These are phyloP conservation scores for Microhierax caerulescens DNA, from an alignment of 2,797 vertebrate genomes.

Conservation along the genomic window DNA sequence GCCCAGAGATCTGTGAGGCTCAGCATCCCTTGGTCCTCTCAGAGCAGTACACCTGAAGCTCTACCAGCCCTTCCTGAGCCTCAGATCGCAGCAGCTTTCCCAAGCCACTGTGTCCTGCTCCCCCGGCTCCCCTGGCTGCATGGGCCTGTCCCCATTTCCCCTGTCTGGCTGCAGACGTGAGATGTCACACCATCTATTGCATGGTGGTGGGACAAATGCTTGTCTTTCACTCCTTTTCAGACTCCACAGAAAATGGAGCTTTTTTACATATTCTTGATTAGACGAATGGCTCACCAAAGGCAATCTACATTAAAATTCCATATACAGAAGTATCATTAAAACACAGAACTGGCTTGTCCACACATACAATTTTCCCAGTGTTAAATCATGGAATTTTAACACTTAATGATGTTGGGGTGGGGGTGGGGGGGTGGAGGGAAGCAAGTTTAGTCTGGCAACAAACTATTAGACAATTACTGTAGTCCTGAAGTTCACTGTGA, in stretches of 20 bases:
- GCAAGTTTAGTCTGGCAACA: not conserved
- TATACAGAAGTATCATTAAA: slow-evolving; percentile 7
- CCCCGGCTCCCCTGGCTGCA: not conserved
- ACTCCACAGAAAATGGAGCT: not conserved
- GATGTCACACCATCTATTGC: not conserved
- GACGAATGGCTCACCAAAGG: not conserved
- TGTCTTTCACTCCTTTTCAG: not conserved
- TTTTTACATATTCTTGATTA: slow-evolving; percentile 9
- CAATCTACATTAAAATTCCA: slow-evolving; percentile 48
- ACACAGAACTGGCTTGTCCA: not conserved
- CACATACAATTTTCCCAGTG: not conserved
- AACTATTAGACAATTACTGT: not conserved
- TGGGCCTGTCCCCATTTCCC: accelerated
- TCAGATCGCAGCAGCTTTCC: not conserved
- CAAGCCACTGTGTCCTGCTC: not conserved
- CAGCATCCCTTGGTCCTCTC: not conserved
- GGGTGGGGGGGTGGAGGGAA: no score
- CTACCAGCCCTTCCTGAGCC: not conserved
- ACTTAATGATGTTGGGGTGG: not conserved
- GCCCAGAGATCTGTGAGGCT: not conserved
- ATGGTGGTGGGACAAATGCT: not conserved
- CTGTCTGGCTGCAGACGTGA: not conserved
- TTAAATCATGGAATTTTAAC: not conserved
- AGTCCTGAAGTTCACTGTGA: not conserved
- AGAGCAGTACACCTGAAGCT: not conserved